Percentiles rank a stretch among this genome's conserved stretches.
These are phyloP conservation scores for Drosophila monieri DNA, from an alignment of 2,888 invertebrate genomes.

Conservation along the genomic window DNA sequence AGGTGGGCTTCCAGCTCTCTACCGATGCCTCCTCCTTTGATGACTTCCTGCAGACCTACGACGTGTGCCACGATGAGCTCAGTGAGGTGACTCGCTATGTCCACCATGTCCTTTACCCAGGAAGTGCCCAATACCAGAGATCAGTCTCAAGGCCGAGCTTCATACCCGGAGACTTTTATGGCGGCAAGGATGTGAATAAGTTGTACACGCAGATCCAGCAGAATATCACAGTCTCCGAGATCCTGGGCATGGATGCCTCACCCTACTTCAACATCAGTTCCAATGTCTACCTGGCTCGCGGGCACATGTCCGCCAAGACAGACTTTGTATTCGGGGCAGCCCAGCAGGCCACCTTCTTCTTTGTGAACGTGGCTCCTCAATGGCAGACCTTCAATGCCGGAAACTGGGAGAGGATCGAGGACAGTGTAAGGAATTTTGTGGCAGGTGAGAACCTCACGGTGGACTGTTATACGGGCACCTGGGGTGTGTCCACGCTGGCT, in stretches of 20 bases:
- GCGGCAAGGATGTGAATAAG: slow-evolving; percentile 75
- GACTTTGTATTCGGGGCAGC: slow-evolving; percentile 85
- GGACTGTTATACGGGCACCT: slow-evolving; percentile 86
- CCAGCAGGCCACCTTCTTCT: slow-evolving; percentile 85
- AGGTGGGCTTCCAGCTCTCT: slow-evolving; percentile 82
- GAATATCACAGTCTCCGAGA: slow-evolving; percentile 77
- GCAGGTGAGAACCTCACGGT: slow-evolving; percentile 77
- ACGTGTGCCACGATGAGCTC: slow-evolving; percentile 83
- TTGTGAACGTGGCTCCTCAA: slow-evolving; percentile 86
- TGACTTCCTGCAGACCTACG: slow-evolving; percentile 81
- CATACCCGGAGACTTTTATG: slow-evolving; percentile 81
- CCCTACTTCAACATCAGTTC: slow-evolving; percentile 67
- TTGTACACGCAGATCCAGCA: slow-evolving; percentile 82
- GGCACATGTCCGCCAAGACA: slow-evolving; percentile 85
- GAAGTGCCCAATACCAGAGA: slow-evolving; percentile 83
- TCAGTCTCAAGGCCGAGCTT: slow-evolving; percentile 81
- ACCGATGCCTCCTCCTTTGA: slow-evolving; percentile 8
- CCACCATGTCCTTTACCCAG: slow-evolving; percentile 82
- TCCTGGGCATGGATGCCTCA: slow-evolving; percentile 80
- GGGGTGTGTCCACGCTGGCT: slow-evolving; percentile 85
- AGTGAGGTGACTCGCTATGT: slow-evolving; percentile 82
- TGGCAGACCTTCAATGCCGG: slow-evolving; percentile 86
- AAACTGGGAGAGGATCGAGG: slow-evolving; percentile 86
- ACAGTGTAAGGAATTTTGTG: slow-evolving; percentile 84
- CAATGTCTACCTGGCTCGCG: slow-evolving; percentile 83